phyloP scores from a whole-genome alignment of 2,888 invertebrate genomes.

The Dorcus parallelipipedus region DNA sequence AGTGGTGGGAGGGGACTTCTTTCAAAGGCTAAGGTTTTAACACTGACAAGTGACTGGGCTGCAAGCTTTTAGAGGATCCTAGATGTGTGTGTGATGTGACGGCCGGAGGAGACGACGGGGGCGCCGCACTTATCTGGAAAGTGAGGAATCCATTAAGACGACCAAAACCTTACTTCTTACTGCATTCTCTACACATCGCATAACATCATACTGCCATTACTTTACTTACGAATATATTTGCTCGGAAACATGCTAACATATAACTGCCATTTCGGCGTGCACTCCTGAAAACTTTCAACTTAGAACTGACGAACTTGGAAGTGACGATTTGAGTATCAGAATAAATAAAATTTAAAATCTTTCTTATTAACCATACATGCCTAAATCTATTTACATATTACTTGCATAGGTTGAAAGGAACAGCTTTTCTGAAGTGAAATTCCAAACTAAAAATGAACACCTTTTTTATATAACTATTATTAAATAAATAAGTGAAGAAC shows the following conservation, averaged over 20 bases:
- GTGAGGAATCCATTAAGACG: conserved; percentile 42
- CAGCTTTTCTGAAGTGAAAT: too few relatives aligned
- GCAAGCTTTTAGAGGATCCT: conserved; percentile 37
- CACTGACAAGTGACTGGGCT: conserved; percentile 37
- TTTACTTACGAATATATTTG: conserved; percentile 15
- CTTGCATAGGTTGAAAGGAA: too few relatives aligned
- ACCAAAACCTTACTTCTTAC: conserved; percentile 29
- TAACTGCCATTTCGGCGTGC: conserved; percentile 18
- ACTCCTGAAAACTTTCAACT: not conserved
- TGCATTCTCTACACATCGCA: conserved; percentile 13
- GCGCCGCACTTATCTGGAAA: conserved; percentile 39
- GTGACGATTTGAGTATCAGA: too few relatives aligned
- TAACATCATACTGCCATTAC: conserved; percentile 16
- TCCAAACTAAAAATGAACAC: not conserved
- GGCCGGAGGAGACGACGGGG: conserved; percentile 26
- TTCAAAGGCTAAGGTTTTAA: conserved; percentile 40
- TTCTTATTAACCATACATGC: too few relatives aligned
- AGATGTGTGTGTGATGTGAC: conserved; percentile 30
- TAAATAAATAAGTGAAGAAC: conserved; percentile 12
- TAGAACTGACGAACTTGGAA: too few relatives aligned
- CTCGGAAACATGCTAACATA: not conserved
- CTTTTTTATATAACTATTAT: conserved; percentile 14
- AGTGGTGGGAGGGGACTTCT: conserved; percentile 31
- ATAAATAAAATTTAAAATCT: too few relatives aligned
- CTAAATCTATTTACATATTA: too few relatives aligned